Conservation (phyloP, 1,140 invertebrate species). For the Chrysomallon squamiferum region DNA sequence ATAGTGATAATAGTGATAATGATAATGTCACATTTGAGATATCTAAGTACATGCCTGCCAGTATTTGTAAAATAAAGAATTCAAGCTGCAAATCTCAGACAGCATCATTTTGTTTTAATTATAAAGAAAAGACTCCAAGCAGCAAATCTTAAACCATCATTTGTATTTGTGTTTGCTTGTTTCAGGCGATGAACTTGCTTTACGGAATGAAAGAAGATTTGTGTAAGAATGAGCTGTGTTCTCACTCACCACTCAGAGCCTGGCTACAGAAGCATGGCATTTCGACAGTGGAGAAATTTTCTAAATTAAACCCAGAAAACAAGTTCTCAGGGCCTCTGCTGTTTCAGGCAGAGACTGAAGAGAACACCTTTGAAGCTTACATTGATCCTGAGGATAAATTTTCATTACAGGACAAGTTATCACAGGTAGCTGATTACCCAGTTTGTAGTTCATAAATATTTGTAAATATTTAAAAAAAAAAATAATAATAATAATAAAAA, state of each 20-base stretch:
- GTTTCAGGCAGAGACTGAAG: conserved; percentile 85
- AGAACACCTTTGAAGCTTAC: conserved; percentile 88
- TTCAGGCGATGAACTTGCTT: conserved; percentile 88
- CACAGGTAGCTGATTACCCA: conserved; percentile 72
- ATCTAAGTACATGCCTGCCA: no score
- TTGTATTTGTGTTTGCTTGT: no score
- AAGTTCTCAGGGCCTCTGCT: conserved; percentile 73
- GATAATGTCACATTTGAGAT: no score
- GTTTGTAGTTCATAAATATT: no score
- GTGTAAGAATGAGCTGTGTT: conserved; percentile 8
- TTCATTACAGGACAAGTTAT: conserved; percentile 88
- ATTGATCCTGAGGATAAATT: conserved; percentile 94
- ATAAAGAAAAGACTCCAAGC: no score
- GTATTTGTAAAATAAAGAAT: no score
- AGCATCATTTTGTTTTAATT: no score
- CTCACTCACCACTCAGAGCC: conserved; percentile 75
- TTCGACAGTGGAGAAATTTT: conserved; percentile 82
- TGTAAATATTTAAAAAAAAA: no score
- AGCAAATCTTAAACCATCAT: no score
- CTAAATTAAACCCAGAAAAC: conserved; percentile 74
- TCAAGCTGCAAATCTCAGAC: no score
- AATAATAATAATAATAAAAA: no score
- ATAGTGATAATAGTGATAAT: no score
- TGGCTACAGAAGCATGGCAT: conserved; percentile 90
- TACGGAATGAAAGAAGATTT: conserved; percentile 79